Base-by-base conservation (phyloP, 2,888 invertebrate species). In the Scaptodrosophila latifasciaeformis region DNA sequence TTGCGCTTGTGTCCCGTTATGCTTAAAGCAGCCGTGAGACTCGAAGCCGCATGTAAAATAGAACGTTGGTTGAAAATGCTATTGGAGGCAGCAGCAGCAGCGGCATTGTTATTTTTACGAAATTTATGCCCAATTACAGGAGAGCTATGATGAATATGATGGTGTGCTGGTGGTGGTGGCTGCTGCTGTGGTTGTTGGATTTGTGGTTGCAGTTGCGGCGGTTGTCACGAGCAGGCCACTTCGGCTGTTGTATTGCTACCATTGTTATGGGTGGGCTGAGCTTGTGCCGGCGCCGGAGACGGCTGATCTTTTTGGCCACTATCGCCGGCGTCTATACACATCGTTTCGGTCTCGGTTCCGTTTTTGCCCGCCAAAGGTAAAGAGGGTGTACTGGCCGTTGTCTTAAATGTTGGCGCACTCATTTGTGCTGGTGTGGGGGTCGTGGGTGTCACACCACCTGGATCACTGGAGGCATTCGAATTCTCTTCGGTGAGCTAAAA, bases 161-260 rank as follows among this genome's bases (percentile, higher is more conserved):
- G n/a, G 3, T 49, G 49, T 10, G 46, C 52, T 18, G 67, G 56
- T 45, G 66, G 54, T 45, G 12, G 65, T 18, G 45, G 65, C 18
- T 52, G 65, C 10, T 49, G 59, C 17, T 54, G 56, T 27, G 39
- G 65, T 24, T 64, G 66, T 2, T 56, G 57, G 12, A 55, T 62
- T 61, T 35, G 52, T 40, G 39, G 40, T 27, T 52, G 58, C 59
- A 59, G 62, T 65, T 62, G 44, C 48, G 80, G 77, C 70, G 72
- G 78, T 82, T 83, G 86, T 86, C 86, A 86, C 86, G 86, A 86
- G 54, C 86, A 86, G 43, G 85, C 85, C 35, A 86, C 85, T 67
- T 86, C 86, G 44, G 86, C 61, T 60, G 83, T 69, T 44, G 77
- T 50, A 62, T 39, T 57, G 59, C 47, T 52, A 42, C 50, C 50